Conservation (phyloP, 2,888 invertebrate genomes). For the Didymodactylos carnosus region DNA sequence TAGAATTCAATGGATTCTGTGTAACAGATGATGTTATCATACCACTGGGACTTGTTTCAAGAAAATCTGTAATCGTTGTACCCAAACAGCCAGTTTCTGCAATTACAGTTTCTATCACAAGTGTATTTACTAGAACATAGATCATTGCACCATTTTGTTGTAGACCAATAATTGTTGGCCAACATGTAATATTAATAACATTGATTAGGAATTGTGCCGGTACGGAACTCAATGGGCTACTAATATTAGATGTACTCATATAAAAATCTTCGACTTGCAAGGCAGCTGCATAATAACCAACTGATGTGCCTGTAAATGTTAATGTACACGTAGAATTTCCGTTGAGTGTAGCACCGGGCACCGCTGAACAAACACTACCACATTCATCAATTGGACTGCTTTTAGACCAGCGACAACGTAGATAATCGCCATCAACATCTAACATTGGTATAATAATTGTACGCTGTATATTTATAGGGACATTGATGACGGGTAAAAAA, state of each 20-base stretch:
- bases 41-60: background rate
- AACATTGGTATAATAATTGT: background rate
- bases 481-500: background rate
- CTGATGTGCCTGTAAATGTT: background rate
- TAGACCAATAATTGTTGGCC: background rate
- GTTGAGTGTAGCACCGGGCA: background rate
- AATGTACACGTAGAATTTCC: background rate
- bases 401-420: background rate
- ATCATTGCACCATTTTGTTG: background rate
- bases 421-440: background rate
- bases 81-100: background rate
- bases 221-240: background rate
- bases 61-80: background rate
- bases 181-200: background rate
- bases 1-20: background rate
- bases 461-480: background rate
- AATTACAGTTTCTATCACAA: background rate
- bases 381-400: background rate
- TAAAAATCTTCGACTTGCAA: background rate
- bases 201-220: background rate
- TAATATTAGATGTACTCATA: background rate
- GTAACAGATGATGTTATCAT: background rate
- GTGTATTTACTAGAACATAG: background rate
- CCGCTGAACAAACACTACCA: background rate
- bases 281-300: background rate